Conservation (phyloP, 2,797 vertebrate genomes). For the Nyctibius grandis region DNA sequence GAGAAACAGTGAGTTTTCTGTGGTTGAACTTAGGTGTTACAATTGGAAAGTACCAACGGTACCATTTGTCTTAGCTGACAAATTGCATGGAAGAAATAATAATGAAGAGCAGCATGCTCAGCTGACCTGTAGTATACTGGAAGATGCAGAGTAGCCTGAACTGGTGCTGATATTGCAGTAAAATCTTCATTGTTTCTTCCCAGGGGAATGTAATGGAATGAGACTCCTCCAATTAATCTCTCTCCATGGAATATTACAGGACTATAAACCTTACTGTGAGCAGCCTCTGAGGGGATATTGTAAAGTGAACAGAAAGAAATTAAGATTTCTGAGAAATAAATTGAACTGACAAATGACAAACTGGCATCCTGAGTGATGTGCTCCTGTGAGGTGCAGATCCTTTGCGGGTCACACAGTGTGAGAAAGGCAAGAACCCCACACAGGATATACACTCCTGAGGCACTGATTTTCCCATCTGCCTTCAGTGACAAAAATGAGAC, state of each 20-base stretch:
- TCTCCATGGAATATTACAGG: background rate
- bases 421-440: background rate
- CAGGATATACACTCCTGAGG: accelerated
- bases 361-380: background rate
- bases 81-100: background rate
- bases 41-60: background rate
- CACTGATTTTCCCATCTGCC: background rate
- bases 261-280: background rate
- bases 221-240: background rate
- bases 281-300: background rate
- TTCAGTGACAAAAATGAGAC: background rate
- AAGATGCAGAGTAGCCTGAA: background rate
- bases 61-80: background rate
- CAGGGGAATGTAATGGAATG: background rate
- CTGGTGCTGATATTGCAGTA: background rate
- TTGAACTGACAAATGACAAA: background rate
- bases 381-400: background rate
- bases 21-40: background rate
- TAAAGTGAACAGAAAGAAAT: background rate
- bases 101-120: background rate
- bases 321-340: background rate
- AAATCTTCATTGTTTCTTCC: background rate
- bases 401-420: background rate
- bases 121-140: background rate
- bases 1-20: background rate